phyloP scores from a whole-genome alignment of 2,888 invertebrate species.

The Erynnis tages region DNA sequence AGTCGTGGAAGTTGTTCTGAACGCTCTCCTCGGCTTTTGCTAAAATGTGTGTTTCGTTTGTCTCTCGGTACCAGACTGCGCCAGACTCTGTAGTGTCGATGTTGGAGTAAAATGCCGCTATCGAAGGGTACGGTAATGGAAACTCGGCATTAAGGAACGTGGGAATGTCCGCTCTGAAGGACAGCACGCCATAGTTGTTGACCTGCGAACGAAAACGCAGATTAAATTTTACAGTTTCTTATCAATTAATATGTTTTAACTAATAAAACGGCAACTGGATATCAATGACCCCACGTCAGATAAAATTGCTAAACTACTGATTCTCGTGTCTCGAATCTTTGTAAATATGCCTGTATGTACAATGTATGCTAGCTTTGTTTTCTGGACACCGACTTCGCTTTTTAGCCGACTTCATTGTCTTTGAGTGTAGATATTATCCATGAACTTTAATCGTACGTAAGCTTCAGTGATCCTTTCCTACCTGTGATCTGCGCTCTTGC shows the following conservation, averaged over 20 bases:
- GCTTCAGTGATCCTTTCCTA: too few relatives aligned
- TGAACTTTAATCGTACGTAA: too few relatives aligned
- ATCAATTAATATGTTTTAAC: conserved; percentile 1
- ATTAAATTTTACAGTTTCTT: too few relatives aligned
- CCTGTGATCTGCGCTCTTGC: too few relatives aligned
- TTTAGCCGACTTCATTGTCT: too few relatives aligned
- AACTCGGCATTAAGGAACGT: conserved; percentile 93
- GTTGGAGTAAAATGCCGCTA: conserved; percentile 95
- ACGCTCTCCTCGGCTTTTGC: conserved; percentile 86
- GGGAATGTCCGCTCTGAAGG: conserved; percentile 94
- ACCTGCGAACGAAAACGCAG: conserved; percentile 82
- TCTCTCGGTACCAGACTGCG: conserved; percentile 87
- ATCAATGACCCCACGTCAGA: conserved; percentile 18
- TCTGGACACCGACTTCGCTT: too few relatives aligned
- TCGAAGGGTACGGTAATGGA: conserved; percentile 92
- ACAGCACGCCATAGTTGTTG: conserved; percentile 93
- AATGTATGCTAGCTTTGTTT: too few relatives aligned
- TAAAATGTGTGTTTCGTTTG: conserved; percentile 82
- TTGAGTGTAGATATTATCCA: too few relatives aligned
- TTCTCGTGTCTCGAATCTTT: not conserved
- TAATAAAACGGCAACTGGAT: conserved; percentile 28
- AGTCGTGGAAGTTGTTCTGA: conserved; percentile 87
- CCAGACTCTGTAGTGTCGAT: conserved; percentile 90
- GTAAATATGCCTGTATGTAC: too few relatives aligned
- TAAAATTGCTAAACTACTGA: conserved; percentile 1